Percentiles rank a stretch among this genome's conserved stretches.
phyloP scores from a whole-genome alignment of 2,113 vertebrate species.

The Pterocles gutturalis region DNA sequence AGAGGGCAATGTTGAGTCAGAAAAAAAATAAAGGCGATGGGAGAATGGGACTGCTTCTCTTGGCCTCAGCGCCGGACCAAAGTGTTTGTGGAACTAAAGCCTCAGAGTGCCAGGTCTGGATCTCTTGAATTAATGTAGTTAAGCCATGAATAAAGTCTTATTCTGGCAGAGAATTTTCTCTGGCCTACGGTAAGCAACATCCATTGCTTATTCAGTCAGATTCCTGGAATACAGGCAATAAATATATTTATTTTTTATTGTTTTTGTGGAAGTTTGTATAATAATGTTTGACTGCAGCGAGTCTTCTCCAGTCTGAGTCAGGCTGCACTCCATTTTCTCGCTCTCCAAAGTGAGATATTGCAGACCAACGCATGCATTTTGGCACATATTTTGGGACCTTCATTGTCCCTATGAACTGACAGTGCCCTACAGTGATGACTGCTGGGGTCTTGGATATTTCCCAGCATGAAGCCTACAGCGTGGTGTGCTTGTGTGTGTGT shows the following conservation, averaged over 20 bases:
- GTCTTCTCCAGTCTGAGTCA: background rate
- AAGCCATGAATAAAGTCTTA: slow-evolving; percentile 8
- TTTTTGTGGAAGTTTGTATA: background rate
- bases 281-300: background rate
- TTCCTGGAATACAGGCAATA: slow-evolving; percentile 17
- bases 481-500: background rate
- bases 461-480: rapidly evolving
- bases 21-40: background rate
- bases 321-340: background rate
- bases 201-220: background rate
- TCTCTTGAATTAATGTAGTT: background rate
- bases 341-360: background rate
- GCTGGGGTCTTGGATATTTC: background rate
- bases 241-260: background rate
- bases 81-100: background rate
- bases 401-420: background rate
- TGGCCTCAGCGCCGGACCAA: background rate
- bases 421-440: background rate
- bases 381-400: background rate
- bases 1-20: background rate
- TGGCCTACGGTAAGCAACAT: background rate
- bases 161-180: slow-evolving; percentile 2
- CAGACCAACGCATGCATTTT: background rate
- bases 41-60: background rate
- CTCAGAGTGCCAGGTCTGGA: background rate